Base-by-base conservation (phyloP, 2,797 vertebrate species). In the Ctenochaetus hawaiiensis region DNA sequence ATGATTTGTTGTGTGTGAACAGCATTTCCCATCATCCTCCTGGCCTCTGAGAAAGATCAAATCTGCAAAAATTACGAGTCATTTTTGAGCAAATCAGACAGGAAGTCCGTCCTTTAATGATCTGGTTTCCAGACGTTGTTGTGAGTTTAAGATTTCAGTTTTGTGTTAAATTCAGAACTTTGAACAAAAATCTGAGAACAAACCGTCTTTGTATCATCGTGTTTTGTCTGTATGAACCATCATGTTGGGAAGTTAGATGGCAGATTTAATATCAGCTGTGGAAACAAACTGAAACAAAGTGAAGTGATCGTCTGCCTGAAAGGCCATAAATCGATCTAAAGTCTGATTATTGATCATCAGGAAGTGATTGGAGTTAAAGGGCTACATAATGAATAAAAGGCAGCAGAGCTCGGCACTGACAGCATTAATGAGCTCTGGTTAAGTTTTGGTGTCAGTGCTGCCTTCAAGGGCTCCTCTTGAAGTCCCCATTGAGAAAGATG, bases 21-120 rank as follows among this genome's bases (percentile, higher is more conserved):
- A 20, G 1, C 7, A 2, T 69, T 54, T 77, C 62, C 62, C 67
- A 67, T 56, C 56, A 58, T 72, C 72, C 80, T 57, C 26, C 5
- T 26, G 22, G 45, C 14, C 37, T 59, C 37, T 51, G 23, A 45
- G 43, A 14, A 0, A 9, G 2, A 41, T 30, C 1, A 22, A 1
- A 62, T 26, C 1, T 23, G 5, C 26, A 30, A 30, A 30, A 30
- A 4, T 4, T 30, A 30, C 4, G 26, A 26, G 26, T 26, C 26
- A 2, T 26, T 26, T 23, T 23, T 44, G 18, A n/a, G 16, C 2
- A 17, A 8, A 10, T 18, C 17, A 20, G n/a, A 34, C 22, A 53
- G 3, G 16, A 43, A 11, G 13, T 53, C 26, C 26, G 26, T 30
- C 26, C 26, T 30, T 30, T n/a, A n/a, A n/a, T n/a, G n/a, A n/a